Conservation (phyloP, 2,888 invertebrate genomes). For the Octodonta nipae region DNA sequence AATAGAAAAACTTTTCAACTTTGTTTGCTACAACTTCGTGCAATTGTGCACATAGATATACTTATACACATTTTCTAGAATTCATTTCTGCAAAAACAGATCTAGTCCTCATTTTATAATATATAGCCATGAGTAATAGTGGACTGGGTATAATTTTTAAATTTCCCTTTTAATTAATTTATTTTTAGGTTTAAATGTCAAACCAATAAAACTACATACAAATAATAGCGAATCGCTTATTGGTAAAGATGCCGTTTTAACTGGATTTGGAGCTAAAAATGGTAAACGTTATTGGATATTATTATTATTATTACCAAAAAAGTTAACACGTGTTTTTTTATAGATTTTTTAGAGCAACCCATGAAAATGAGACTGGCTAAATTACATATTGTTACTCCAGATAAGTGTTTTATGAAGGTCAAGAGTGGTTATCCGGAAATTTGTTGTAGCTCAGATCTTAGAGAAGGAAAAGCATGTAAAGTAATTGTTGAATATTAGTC, state of each 20-base stretch:
- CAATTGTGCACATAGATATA: no score
- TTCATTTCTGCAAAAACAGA: no score
- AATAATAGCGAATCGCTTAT: slow-evolving; percentile 26
- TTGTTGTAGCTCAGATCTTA: slow-evolving; percentile 29
- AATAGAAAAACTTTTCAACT: no score
- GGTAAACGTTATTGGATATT: slow-evolving; percentile 18
- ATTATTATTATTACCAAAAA: not conserved
- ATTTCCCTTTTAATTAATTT: no score
- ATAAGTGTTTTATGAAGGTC: slow-evolving; percentile 25
- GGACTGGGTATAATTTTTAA: no score
- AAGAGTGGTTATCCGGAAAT: slow-evolving; percentile 21
- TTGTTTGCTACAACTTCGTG: no score
- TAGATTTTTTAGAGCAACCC: slow-evolving; percentile 29
- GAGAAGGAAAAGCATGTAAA: slow-evolving; percentile 33
- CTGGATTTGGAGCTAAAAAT: slow-evolving; percentile 32
- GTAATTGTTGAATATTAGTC: no score
- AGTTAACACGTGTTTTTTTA: slow-evolving; percentile 7
- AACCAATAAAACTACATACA: slow-evolving; percentile 25
- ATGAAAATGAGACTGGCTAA: slow-evolving; percentile 27
- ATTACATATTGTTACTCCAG: slow-evolving; percentile 26
- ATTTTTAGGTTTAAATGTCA: slow-evolving; percentile 23
- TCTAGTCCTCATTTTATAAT: no score
- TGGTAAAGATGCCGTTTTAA: slow-evolving; percentile 29
- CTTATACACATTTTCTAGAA: no score
- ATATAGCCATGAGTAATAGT: no score